phyloP scores from a whole-genome alignment of 2,888 invertebrate genomes.

The Stenichneumon culpator region DNA sequence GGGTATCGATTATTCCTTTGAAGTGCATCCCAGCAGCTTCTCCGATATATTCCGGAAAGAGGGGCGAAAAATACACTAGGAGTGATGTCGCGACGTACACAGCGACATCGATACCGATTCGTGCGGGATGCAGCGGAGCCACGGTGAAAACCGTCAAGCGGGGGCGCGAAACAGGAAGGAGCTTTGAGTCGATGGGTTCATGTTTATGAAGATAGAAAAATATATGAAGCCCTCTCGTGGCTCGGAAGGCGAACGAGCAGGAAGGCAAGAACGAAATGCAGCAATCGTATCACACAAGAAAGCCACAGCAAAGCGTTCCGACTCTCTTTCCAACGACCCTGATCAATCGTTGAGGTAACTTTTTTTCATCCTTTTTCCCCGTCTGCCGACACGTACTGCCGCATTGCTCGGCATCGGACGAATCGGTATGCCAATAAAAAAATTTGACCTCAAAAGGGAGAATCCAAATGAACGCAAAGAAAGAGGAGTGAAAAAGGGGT shows the following conservation, averaged over 20 bases:
- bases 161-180: constrained; percentile 38
- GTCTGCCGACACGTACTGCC: constrained; percentile 5
- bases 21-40: neutral
- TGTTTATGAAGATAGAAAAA: constrained; percentile 36
- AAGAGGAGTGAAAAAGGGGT: constrained; percentile 6
- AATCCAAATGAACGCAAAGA: constrained; percentile 32
- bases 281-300: neutral
- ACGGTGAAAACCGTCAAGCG: neutral
- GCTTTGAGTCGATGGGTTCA: constrained; percentile 48
- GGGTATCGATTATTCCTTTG: constrained; percentile 35
- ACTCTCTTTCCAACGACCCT: neutral
- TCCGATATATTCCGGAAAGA: constrained; percentile 10
- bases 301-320: neutral
- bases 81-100: constrained; percentile 15
- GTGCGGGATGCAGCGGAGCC: constrained; percentile 23
- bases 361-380: neutral
- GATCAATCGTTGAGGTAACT: neutral
- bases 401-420: constrained; percentile 4
- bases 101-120: constrained; percentile 35
- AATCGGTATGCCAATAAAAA: constrained; percentile 31
- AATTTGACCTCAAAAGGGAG: constrained; percentile 42
- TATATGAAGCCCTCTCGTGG: neutral
- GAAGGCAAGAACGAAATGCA: neutral
- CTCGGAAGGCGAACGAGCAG: neutral
- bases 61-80: constrained; percentile 9